Conservation (phyloP, 2,113 vertebrate species). For the Odocoileus virginianus region DNA sequence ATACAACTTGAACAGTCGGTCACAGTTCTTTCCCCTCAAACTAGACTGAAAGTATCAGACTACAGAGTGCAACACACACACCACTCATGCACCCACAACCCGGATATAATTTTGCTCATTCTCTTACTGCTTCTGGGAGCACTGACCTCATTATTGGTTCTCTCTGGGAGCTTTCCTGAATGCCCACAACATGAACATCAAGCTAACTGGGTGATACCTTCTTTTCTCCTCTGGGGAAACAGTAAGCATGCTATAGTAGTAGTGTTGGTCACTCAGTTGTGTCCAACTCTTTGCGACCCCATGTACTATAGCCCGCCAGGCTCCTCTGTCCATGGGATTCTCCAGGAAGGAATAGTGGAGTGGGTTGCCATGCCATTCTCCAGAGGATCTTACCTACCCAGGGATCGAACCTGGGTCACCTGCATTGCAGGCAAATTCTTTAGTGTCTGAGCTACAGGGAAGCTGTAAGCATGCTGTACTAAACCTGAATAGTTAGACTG, state of each 20-base stretch:
- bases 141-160: background rate
- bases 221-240: background rate
- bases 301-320: background rate
- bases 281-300: background rate
- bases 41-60: background rate
- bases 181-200: background rate
- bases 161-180: background rate
- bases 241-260: background rate
- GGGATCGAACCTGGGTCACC: accelerated
- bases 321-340: background rate
- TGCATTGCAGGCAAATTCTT: background rate
- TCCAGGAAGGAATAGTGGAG: background rate
- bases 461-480: background rate
- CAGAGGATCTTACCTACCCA: background rate
- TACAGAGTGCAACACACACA: background rate
- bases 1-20: background rate
- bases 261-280: background rate
- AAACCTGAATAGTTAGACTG: slow-evolving; percentile 51
- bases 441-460: background rate
- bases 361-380: background rate
- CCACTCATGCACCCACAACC: background rate
- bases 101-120: background rate
- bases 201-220: background rate
- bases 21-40: background rate
- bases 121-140: background rate